Evolutionary conservation across 2,113 vertebrate species (phyloP), one percentile per base, ranked within the genome.

Genomic region (Hylia prasina): DNA sequence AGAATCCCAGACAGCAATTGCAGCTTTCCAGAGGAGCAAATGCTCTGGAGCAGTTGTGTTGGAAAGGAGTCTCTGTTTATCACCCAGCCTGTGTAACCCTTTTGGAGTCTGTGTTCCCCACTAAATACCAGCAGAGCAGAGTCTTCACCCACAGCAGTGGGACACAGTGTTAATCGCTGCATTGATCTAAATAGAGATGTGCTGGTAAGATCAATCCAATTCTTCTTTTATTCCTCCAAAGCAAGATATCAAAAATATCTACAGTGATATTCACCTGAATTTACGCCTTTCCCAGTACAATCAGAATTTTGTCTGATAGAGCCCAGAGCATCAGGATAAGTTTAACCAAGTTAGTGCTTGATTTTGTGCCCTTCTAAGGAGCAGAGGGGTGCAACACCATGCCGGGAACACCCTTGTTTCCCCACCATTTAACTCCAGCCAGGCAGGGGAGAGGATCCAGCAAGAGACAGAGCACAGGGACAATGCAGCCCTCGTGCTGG

Each of bases 401-500:
- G 2, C 22, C 5, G 8, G 40, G 35, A 90, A 30, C 31, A 35
- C 21, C 45, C 10, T n/a, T 75, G 12, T 42, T 85, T 65, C 63
- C 54, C 33, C 20, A n/a, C 9, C 10, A n/a, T 44, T 75, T 64
- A 47, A 13, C 10, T 44, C 33, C 64, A 58, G 37, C 11, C 50
- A 85, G 44, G 11, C 27, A 88, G 30, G 53, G 23, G 50, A 90
- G 63, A 39, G 68, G 31, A 50, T n/a, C 54, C 77, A 76, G 71
- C 64, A 66, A 0, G 4, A 54, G 35, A 35, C 0, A 0, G 37
- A 47, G 35, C 5, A 30, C 69, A 90, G 56, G 71, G 85, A 87
- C 71, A 45, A 8, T 0, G 1, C n/a, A 72, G 37, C 18, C 23
- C 66, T 72, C 0, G 0, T 47, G 28, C 25, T 40, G 68, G 5